phyloP scores from a whole-genome alignment of 2,888 invertebrate genomes.

The Tetragnatha montana region DNA sequence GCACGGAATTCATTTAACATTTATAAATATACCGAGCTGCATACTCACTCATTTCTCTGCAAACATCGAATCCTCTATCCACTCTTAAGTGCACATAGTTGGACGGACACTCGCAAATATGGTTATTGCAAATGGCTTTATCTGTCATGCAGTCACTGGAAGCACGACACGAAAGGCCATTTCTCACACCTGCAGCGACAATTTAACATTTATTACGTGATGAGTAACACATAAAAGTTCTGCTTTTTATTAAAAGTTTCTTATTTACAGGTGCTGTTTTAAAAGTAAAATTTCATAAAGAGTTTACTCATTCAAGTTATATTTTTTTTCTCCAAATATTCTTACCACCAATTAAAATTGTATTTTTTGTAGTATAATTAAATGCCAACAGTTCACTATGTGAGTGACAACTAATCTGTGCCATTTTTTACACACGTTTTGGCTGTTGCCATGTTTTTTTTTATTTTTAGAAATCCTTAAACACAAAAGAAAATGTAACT shows the following conservation, averaged over 20 bases:
- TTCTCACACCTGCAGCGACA: constrained; percentile 40
- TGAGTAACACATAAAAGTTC: too few species aligned
- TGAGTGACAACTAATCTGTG: too few species aligned
- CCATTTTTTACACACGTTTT: too few species aligned
- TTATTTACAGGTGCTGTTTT: not conserved
- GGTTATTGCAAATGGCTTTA: constrained; percentile 36
- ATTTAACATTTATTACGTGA: not conserved
- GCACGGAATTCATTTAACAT: too few species aligned
- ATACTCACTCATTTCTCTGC: constrained; percentile 59
- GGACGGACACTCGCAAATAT: constrained; percentile 47
- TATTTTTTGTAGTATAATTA: too few species aligned
- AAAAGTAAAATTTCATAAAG: too few species aligned
- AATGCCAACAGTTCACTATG: too few species aligned
- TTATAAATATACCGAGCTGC: too few species aligned
- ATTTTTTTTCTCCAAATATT: not conserved
- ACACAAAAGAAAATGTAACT: too few species aligned
- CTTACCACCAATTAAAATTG: not conserved
- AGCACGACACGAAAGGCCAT: constrained; percentile 34
- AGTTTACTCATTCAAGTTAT: not conserved
- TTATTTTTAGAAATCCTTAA: too few species aligned
- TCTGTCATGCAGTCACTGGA: constrained; percentile 61
- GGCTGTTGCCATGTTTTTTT: too few species aligned
- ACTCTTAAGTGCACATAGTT: constrained; percentile 33
- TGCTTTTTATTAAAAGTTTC: not conserved
- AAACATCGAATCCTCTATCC: constrained; percentile 54